Evolutionary conservation across 64 coral and sea anemone genomes (phyloP).

Genomic region (Montipora sp.): DNA sequence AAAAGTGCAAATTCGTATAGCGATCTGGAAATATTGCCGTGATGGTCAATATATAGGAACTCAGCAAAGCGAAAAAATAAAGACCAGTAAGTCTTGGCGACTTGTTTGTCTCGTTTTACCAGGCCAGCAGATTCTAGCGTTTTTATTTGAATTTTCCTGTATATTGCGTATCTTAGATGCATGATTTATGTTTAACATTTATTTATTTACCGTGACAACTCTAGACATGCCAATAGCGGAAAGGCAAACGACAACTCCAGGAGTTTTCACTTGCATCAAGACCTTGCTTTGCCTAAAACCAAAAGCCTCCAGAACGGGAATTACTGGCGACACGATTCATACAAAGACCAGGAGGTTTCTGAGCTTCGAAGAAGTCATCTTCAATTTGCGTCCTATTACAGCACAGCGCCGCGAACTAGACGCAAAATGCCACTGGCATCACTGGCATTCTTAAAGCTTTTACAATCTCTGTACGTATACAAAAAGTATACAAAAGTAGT

Average conservation of each 20-base stretch:
- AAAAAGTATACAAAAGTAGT: too few species aligned
- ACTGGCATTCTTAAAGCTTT: too few species aligned
- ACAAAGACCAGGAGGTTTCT: neutral
- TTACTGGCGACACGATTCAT: neutral
- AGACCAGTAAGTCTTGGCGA: neutral
- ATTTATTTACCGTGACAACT: neutral
- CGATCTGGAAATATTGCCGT: neutral
- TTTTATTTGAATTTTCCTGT: neutral
- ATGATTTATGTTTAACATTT: neutral
- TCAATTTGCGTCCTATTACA: neutral
- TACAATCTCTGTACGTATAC: too few species aligned
- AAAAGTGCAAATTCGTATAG: neutral
- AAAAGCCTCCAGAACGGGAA: neutral
- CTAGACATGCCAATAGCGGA: neutral
- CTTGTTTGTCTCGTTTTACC: neutral
- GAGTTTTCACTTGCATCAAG: neutral
- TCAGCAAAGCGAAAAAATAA: constrained; percentile 15
- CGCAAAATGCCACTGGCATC: neutral
- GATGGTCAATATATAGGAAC: neutral
- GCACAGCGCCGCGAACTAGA: neutral
- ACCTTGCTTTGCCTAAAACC: neutral
- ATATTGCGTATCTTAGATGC: neutral
- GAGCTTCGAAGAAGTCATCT: constrained; percentile 15
- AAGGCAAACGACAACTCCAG: neutral
- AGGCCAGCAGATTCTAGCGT: neutral